Percentiles rank a stretch among this genome's conserved stretches.
Evolutionary conservation across 2,888 invertebrate genomes (phyloP).

Genomic region (Lepeophtheirus nordmannii): DNA sequence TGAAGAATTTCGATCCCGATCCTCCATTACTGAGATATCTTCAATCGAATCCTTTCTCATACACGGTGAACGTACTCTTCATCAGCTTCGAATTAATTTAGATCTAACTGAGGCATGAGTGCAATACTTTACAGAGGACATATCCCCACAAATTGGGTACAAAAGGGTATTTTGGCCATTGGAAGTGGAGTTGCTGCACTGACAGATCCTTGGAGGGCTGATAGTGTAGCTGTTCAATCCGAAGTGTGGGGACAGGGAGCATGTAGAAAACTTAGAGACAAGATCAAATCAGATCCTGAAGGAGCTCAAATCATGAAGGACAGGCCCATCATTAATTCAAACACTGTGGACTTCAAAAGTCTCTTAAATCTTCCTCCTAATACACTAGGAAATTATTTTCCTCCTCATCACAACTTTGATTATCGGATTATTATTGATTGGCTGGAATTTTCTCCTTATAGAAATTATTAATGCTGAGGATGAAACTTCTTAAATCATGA

Average conservation of each 20-base stretch:
- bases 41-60: constrained; percentile 1
- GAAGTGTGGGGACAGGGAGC: constrained; percentile 67
- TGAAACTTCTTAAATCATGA: too few relatives aligned
- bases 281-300: constrained; percentile 50
- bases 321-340: constrained; percentile 71
- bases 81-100: constrained; percentile 11
- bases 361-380: constrained; percentile 55
- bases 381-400: constrained; percentile 41
- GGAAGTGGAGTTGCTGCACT: constrained; percentile 75
- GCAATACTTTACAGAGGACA: constrained; percentile 32
- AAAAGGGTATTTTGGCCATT: constrained; percentile 57
- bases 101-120: constrained; percentile 21
- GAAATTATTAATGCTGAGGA: too few relatives aligned
- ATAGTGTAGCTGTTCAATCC: constrained; percentile 87
- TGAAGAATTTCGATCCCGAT: constrained; percentile 6
- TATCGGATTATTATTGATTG: too few relatives aligned
- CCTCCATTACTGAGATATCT: background rate
- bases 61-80: constrained; percentile 19
- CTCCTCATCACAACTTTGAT: too few relatives aligned
- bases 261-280: constrained; percentile 50
- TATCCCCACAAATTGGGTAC: constrained; percentile 32
- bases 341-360: constrained; percentile 55
- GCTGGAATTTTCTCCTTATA: too few relatives aligned
- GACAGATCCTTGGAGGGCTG: constrained; percentile 57
- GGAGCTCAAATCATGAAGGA: constrained; percentile 36